Evolutionary conservation across 2,113 vertebrate species (phyloP).

Genomic region (Protobothrops flavoviridis): DNA sequence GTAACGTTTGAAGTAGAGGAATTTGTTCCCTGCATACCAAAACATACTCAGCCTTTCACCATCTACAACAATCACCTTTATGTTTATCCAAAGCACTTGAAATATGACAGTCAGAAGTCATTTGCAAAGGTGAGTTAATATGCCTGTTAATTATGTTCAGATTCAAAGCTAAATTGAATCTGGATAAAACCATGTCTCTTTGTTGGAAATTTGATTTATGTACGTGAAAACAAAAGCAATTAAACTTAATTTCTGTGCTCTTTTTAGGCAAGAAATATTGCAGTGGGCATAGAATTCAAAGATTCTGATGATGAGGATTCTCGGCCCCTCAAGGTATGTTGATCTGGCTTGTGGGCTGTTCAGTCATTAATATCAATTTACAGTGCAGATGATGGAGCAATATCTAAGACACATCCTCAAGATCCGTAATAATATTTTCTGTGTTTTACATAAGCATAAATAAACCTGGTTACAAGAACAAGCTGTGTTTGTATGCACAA

Average conservation of each 20-base stretch:
- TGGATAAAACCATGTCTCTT: neutral
- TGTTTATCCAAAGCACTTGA: conserved; percentile 92
- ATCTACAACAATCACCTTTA: conserved; percentile 98
- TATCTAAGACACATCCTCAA: neutral
- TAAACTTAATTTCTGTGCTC: neutral
- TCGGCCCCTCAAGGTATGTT: conserved; percentile 85
- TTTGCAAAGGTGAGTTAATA: conserved; percentile 87
- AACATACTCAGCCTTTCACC: conserved; percentile 93
- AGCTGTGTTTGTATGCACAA: neutral
- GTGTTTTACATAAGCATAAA: neutral
- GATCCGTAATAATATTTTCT: neutral
- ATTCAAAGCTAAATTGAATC: conserved; percentile 13
- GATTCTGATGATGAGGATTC: conserved; percentile 96
- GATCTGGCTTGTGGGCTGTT: neutral
- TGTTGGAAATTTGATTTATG: conserved; percentile 1
- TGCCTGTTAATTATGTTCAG: neutral
- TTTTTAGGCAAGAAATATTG: conserved; percentile 93
- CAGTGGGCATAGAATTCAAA: conserved; percentile 93
- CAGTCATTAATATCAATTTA: neutral
- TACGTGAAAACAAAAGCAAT: neutral
- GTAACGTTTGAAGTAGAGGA: conserved; percentile 93
- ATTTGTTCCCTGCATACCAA: conserved; percentile 93
- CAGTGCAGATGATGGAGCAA: neutral
- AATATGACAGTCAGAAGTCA: conserved; percentile 94
- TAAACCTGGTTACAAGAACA: neutral